Evolutionary conservation across 2,888 invertebrate genomes (phyloP).

Genomic region (Hesperia comma): DNA sequence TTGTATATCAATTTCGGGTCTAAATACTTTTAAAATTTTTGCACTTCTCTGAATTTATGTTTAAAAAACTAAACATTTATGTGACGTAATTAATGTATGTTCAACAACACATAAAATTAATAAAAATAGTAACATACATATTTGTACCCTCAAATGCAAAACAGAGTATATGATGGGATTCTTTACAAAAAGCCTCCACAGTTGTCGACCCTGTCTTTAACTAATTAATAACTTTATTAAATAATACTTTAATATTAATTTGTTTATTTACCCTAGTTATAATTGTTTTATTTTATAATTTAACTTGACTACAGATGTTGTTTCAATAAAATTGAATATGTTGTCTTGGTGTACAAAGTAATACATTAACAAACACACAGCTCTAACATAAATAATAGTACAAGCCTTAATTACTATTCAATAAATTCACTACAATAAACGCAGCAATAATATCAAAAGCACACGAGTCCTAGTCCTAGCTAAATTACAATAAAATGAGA

Average conservation of each 20-base stretch:
- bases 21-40: too few species aligned
- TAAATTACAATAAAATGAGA: conserved; percentile 5
- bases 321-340: background rate
- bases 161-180: conserved; percentile 43
- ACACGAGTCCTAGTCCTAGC: background rate
- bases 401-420: background rate
- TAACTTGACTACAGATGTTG: background rate
- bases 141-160: conserved; percentile 45
- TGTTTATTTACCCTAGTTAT: too few species aligned
- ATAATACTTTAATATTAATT: background rate
- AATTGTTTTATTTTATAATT: too few species aligned
- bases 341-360: too few species aligned
- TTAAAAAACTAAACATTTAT: too few species aligned
- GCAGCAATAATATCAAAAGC: conserved; percentile 11
- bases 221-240: conserved; percentile 10
- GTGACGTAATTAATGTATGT: background rate
- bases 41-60: too few species aligned
- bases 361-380: too few species aligned
- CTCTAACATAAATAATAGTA: background rate
- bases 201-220: conserved; percentile 43
- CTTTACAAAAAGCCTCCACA: conserved; percentile 46
- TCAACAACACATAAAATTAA: conserved; percentile 11
- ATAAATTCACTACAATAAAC: conserved; percentile 11
- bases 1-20: too few species aligned
- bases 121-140: conserved; percentile 31